Evolutionary conservation across 1,140 invertebrate genomes (phyloP).

Genomic region (Bombus balteatus): DNA sequence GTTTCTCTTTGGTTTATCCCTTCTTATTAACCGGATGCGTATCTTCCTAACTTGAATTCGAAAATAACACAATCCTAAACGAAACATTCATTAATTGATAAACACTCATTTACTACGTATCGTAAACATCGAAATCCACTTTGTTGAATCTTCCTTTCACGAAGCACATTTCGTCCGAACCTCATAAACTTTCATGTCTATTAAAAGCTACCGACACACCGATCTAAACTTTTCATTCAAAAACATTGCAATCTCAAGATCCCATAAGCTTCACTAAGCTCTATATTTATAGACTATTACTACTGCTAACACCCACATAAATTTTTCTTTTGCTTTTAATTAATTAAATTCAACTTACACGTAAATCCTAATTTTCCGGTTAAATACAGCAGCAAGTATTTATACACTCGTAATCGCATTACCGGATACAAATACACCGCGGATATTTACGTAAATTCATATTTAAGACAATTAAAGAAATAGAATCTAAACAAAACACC

Average conservation of each 20-base stretch:
- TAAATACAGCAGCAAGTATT: background rate
- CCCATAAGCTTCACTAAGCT: background rate
- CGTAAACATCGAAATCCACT: background rate
- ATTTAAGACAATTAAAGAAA: too few relatives aligned
- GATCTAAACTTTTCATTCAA: background rate
- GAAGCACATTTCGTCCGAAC: background rate
- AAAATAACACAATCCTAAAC: background rate
- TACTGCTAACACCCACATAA: too few relatives aligned
- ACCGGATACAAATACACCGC: too few relatives aligned
- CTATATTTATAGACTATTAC: background rate
- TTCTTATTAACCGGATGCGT: background rate
- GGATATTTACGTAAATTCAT: too few relatives aligned
- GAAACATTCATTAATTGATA: background rate
- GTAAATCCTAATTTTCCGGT: too few relatives aligned
- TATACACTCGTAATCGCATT: background rate
- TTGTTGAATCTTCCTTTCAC: background rate
- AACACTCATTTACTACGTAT: background rate
- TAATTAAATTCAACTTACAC: background rate
- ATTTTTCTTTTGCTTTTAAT: accelerated
- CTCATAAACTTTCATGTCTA: background rate
- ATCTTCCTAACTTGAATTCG: background rate
- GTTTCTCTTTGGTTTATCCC: background rate
- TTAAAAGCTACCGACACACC: background rate
- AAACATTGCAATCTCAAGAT: background rate
- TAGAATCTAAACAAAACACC: too few relatives aligned